A percentile compares a stretch with the other conserved stretches of the same genome.
These are phyloP conservation scores for Microtus ochrogaster DNA, from an alignment of 2,113 vertebrate genomes.

Conservation along the genomic window DNA sequence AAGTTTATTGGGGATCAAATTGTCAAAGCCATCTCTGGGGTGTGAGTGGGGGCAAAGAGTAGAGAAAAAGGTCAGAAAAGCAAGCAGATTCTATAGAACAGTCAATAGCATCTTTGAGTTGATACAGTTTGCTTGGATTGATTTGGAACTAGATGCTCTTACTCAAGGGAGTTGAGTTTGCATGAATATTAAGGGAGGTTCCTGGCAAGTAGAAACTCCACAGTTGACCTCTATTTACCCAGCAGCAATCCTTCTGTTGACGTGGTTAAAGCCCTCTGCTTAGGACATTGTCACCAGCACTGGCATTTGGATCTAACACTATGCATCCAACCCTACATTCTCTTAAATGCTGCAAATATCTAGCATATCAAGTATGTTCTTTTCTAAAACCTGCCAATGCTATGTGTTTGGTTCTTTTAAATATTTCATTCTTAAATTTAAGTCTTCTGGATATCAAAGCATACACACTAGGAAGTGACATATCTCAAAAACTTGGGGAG, in stretches of 20 bases:
- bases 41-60: background rate
- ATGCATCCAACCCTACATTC: background rate
- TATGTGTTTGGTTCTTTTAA: background rate
- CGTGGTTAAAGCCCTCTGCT: background rate
- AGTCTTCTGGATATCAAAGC: constrained; percentile 27
- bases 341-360: constrained; percentile 20
- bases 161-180: background rate
- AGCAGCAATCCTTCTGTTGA: background rate
- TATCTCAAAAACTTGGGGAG: background rate
- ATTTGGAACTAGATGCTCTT: background rate
- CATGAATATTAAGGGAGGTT: background rate
- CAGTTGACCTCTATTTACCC: too few relatives aligned
- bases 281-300: background rate
- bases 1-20: background rate
- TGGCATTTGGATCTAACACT: background rate
- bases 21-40: background rate
- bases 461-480: constrained; percentile 31
- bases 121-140: background rate
- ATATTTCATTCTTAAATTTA: background rate
- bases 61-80: background rate
- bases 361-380: background rate
- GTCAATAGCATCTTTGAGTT: background rate
- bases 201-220: background rate
- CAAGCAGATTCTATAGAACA: background rate
- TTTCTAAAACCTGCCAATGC: background rate